Evolutionary conservation across 2,113 vertebrate species (phyloP), one percentile per base, ranked within the genome.

Genomic region (Pungitius pungitius): DNA sequence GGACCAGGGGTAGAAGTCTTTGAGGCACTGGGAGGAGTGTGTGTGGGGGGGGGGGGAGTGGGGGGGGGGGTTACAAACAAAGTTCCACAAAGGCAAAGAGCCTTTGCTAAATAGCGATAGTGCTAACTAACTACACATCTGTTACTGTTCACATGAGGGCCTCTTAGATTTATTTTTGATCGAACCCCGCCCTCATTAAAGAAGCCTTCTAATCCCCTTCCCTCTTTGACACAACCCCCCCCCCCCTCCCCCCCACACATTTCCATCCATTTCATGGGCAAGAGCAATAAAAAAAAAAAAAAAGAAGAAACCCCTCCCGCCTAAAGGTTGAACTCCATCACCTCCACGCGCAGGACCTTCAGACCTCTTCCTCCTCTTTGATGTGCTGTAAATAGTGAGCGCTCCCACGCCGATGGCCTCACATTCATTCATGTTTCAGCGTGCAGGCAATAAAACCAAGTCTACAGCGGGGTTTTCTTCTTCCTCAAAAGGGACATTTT

Each of bases 11-110:
- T 9, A 72, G 58, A 75, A 73, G 68, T 83, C 66, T 77, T 85
- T 40, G 81, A 88, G 90, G 87, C 88, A 87, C 88, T 76, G 74
- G 80, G 70, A 60, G 62, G 8, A 72, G 62, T 30, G n/a, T n/a
- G n/a, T 30, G 30, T 3, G 30, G 30, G 30, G 30, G 5, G 30
- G 5, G 30, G 30, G 5, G 30, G 30, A 2, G 30, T 2, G 30
- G 30, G 30, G 30, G 30, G n/a, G n/a, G n/a, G n/a, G n/a, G n/a
- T n/a, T n/a, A 86, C 47, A 61, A 69, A 73, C 65, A 78, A 47
- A 69, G n/a, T 69, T 74, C 47, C 57, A 77, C 56, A 78, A 85
- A 81, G 84, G 83, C 67, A 64, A 73, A 73, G 40, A 81, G 74
- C 68, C 37, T 74, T 37, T 49, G 78, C 77, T 60, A 67, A 67